Base-by-base conservation (phyloP, 2,797 vertebrate species). In the Ataeniobius toweri region DNA sequence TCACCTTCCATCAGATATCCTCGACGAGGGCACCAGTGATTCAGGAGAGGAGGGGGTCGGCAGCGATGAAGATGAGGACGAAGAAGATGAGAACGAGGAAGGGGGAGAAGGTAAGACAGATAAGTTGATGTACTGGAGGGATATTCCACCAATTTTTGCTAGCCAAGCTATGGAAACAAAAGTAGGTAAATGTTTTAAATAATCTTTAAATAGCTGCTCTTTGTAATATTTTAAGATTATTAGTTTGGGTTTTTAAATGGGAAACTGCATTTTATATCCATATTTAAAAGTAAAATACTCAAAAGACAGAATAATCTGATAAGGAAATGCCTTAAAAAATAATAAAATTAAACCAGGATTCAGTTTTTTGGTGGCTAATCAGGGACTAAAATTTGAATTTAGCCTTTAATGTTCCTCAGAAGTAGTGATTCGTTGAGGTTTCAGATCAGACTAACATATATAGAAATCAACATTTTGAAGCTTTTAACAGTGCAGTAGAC, bases 1-100 rank as follows among this genome's bases (percentile, higher is more conserved):
- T 51, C 41, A 18, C 53, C 6, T 74, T 50, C 53, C n/a, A n/a
- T 74, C 90, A 99, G 98, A 99, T 91, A 99, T 99, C 89, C 95
- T 99, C 89, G 98, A 99, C 75, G 98, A 99, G 89, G 98, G 97
- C 85, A 99, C 97, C 93, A 97, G 96, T 80, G 97, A 97, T 78
- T 98, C 97, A 26, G 97, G 96, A 6, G 95, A 96, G 12, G 97
- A 98, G 2, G 97, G 90, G 73, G 97, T 94, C 20, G 97, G 95
- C 86, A 97, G 96, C 41, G 97, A 96, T 2, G 97, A 97, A 0
- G 97, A 98, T 0, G 97, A 97, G 0, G 97, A 97, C 0, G 93
- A 95, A 0, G 96, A 97, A 0, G 94, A 95, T 0, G 96, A 95
- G 81, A 87, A 90, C 0, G 96, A 95, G 39, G 92, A 83, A n/a